Percentiles rank a stretch among this genome's conserved stretches.
These are phyloP conservation scores for Elegia similella DNA, from an alignment of 2,888 invertebrate species.

Conservation along the genomic window DNA sequence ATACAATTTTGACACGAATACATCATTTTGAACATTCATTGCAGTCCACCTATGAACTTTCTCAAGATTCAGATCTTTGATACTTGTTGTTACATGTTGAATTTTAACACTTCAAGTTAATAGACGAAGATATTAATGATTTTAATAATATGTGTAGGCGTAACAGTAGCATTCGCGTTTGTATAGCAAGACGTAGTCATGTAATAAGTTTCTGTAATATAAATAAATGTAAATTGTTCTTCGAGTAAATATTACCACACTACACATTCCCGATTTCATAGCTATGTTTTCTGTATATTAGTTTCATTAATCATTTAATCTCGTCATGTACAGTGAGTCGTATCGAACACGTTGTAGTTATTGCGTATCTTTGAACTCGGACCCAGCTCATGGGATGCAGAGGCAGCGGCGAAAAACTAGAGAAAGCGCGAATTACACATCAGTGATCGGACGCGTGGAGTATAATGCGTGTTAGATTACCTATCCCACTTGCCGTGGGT, in stretches of 20 bases:
- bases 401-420: no score
- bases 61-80: slow-evolving; percentile 45
- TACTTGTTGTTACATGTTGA: slow-evolving; percentile 67
- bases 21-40: slow-evolving; percentile 17
- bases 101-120: slow-evolving; percentile 65
- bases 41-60: slow-evolving; percentile 38
- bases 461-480: no score
- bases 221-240: slow-evolving; percentile 30
- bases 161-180: slow-evolving; percentile 40
- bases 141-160: slow-evolving; percentile 29
- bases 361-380: no score
- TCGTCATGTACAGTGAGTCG: not conserved
- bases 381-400: no score
- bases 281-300: slow-evolving; percentile 34
- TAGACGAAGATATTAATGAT: slow-evolving; percentile 34
- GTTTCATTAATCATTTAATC: not conserved
- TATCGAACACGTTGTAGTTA: not conserved
- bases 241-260: slow-evolving; percentile 35
- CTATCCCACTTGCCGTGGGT: no score
- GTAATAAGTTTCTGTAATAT: slow-evolving; percentile 18
- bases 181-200: slow-evolving; percentile 17
- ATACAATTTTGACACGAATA: not conserved
- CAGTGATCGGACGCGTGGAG: no score
- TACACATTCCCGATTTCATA: slow-evolving; percentile 63
- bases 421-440: no score